Conservation (phyloP, 2,888 invertebrate species). For the Coelogynopora nodosa region DNA sequence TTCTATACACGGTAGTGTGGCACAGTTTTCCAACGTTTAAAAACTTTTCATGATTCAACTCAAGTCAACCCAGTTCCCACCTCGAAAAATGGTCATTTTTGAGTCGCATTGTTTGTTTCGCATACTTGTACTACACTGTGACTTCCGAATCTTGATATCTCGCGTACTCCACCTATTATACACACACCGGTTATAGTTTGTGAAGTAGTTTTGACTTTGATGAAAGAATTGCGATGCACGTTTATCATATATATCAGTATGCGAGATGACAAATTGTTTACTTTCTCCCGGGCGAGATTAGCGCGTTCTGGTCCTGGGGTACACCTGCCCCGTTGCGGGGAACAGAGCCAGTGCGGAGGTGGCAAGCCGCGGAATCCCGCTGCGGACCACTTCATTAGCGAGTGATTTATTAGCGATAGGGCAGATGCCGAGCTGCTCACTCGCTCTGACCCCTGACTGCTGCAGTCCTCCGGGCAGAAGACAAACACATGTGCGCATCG, state of each 20-base stretch:
- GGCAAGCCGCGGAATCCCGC: neutral
- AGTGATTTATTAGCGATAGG: constrained; percentile 20
- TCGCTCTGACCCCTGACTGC: neutral
- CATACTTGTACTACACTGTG: too few relatives aligned
- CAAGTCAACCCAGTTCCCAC: too few relatives aligned
- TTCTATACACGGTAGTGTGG: too few relatives aligned
- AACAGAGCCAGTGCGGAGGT: neutral
- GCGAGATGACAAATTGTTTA: constrained; percentile 7
- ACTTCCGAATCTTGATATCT: too few relatives aligned
- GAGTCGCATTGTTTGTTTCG: too few relatives aligned
- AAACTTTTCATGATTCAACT: too few relatives aligned
- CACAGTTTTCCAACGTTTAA: too few relatives aligned
- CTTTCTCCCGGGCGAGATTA: neutral
- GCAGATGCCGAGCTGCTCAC: neutral
- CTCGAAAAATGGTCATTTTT: too few relatives aligned
- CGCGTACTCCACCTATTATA: too few relatives aligned
- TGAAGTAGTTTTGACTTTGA: too few relatives aligned
- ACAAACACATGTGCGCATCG: neutral
- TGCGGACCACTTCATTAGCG: neutral
- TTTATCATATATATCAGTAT: neutral
- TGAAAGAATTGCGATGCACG: neutral
- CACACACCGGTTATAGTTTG: too few relatives aligned
- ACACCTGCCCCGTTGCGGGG: neutral
- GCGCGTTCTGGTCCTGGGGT: neutral
- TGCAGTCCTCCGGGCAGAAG: neutral